A percentile compares a stretch with the other conserved stretches of the same genome.
These are phyloP conservation scores for Atherinomorus stipes DNA, from an alignment of 2,113 vertebrate genomes.

Conservation along the genomic window DNA sequence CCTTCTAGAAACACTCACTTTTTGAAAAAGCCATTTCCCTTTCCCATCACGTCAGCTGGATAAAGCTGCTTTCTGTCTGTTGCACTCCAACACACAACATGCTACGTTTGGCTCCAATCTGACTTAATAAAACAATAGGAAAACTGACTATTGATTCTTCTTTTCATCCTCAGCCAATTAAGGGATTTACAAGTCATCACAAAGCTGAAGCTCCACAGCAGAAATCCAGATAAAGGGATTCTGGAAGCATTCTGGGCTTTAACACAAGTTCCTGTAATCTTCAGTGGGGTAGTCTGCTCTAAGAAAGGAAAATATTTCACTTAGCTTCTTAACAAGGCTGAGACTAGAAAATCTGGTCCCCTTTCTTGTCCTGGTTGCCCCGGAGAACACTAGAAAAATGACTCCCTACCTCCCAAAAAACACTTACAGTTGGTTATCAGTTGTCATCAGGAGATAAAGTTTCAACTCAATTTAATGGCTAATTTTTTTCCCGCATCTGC, in stretches of 20 bases:
- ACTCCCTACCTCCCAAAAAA: not conserved
- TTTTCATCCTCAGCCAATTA: slow-evolving; percentile 40
- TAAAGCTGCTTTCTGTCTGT: slow-evolving; percentile 5
- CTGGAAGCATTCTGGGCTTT: not conserved
- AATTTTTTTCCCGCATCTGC: not conserved
- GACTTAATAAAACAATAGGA: slow-evolving; percentile 38
- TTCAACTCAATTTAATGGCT: not conserved
- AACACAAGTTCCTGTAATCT: not conserved
- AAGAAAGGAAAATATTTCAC: not conserved
- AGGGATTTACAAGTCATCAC: slow-evolving; percentile 36
- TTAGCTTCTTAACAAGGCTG: not conserved
- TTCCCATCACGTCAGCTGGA: slow-evolving; percentile 35
- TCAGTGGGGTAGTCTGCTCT: not conserved
- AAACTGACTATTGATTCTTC: slow-evolving; percentile 51
- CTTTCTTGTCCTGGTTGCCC: not conserved
- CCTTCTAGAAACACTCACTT: slow-evolving; percentile 22
- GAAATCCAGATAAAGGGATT: slow-evolving; percentile 14
- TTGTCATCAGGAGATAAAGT: not conserved
- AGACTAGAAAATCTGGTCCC: not conserved
- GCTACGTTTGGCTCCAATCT: slow-evolving; percentile 3
- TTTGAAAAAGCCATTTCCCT: slow-evolving; percentile 23
- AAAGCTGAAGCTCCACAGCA: slow-evolving; percentile 16
- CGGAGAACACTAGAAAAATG: too few species aligned
- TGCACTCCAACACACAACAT: slow-evolving; percentile 6
- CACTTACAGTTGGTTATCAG: not conserved